phyloP scores from a whole-genome alignment of 2,113 vertebrate genomes.

The Gavia stellata region DNA sequence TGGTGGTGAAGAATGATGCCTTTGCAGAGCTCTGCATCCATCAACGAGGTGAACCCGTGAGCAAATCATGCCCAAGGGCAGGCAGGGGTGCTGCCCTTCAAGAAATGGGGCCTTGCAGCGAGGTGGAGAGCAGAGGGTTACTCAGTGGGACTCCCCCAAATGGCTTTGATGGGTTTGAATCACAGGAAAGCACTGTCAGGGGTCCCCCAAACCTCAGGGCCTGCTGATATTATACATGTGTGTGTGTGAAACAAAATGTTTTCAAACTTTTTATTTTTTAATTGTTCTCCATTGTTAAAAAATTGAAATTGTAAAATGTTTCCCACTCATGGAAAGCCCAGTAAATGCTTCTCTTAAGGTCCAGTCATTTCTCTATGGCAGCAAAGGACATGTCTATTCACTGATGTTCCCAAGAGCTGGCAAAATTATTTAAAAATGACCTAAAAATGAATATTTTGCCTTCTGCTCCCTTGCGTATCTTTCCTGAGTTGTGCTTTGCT shows the following conservation, averaged over 20 bases:
- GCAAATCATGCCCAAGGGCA: not conserved
- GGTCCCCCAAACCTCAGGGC: not conserved
- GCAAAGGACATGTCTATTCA: not conserved
- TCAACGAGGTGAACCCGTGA: rapidly evolving
- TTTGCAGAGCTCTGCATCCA: not conserved
- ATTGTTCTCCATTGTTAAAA: not conserved
- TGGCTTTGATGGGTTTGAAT: not conserved
- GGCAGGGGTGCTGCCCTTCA: not conserved
- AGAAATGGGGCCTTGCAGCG: not conserved
- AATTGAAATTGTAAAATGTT: not conserved
- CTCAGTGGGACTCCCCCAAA: not conserved
- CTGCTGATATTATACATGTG: not conserved
- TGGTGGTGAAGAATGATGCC: not conserved
- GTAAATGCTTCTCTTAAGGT: not conserved
- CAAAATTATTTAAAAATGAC: not conserved
- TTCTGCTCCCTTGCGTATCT: not conserved
- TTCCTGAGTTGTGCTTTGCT: not conserved
- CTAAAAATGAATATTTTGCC: not conserved
- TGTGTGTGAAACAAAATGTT: not conserved
- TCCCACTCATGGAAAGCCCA: not conserved
- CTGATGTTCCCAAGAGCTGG: not conserved
- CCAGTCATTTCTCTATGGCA: not conserved
- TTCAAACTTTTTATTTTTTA: not conserved
- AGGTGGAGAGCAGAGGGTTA: not conserved
- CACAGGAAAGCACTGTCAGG: not conserved